Conservation (phyloP, 2,113 vertebrate species). For the Oncorhynchus nerka region DNA sequence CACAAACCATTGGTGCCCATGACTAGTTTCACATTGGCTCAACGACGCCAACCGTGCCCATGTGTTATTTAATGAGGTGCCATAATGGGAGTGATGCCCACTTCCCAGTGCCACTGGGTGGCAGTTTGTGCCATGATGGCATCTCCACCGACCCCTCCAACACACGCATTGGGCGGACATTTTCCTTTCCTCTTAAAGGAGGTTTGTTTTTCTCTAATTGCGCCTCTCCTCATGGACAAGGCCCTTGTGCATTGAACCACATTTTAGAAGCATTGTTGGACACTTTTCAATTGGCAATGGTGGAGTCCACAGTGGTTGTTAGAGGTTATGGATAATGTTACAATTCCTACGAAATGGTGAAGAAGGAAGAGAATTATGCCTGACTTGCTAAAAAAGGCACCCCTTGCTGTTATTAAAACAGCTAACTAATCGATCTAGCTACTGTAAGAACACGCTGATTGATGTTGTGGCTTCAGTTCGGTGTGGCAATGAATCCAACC, state of each 20-base stretch:
- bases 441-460: neutral
- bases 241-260: neutral
- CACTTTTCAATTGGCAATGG: too few species aligned
- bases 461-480: neutral
- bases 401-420: too few species aligned
- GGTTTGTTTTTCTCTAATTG: too few species aligned
- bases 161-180: neutral
- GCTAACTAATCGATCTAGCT: neutral
- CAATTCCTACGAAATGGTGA: too few species aligned
- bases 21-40: neutral
- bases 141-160: neutral
- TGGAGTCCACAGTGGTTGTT: too few species aligned
- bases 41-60: neutral
- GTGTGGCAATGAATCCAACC: slow-evolving; percentile 12
- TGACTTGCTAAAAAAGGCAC: too few species aligned
- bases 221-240: too few species aligned
- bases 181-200: neutral
- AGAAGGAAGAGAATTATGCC: neutral
- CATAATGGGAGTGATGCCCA: too few species aligned
- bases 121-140: neutral
- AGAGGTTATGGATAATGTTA: too few species aligned
- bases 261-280: neutral
- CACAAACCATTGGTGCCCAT: neutral
- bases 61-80: neutral
- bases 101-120: neutral